Evolutionary conservation across 2,797 vertebrate genomes (phyloP).

Genomic region (Ceryle rudis): DNA sequence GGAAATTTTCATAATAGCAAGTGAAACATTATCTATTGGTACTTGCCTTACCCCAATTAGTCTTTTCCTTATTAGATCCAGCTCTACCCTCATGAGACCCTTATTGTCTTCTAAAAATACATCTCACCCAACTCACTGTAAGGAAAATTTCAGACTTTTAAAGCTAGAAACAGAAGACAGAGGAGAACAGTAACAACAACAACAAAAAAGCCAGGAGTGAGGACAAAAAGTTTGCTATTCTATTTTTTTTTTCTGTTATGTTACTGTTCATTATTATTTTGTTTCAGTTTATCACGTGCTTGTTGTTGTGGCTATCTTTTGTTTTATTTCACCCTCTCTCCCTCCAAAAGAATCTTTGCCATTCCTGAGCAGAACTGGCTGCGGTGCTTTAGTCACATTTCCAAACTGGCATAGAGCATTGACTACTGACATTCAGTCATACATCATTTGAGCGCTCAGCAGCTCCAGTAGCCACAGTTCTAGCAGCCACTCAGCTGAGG

Average conservation of each 20-base stretch:
- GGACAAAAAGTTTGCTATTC: not conserved
- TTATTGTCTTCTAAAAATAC: constrained; percentile 39
- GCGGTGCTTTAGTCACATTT: not conserved
- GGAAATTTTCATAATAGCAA: not conserved
- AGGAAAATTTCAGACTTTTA: not conserved
- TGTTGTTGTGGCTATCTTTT: not conserved
- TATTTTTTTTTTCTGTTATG: not conserved
- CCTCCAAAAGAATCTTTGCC: not conserved
- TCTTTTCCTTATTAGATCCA: not conserved
- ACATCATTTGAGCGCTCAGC: not conserved
- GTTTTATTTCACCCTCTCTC: not conserved
- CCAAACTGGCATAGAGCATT: fast-evolving
- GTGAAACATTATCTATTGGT: not conserved
- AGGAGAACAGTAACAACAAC: not conserved
- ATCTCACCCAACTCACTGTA: not conserved
- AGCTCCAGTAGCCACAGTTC: not conserved
- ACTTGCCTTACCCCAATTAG: not conserved
- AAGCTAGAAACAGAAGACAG: not conserved
- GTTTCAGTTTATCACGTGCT: not conserved
- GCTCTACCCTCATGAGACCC: not conserved
- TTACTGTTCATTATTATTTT: not conserved
- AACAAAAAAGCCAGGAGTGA: not conserved
- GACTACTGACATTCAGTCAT: not conserved
- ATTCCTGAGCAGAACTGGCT: not conserved
- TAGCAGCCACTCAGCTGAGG: not conserved